Evolutionary conservation across 2,113 vertebrate species (phyloP).

Genomic region (Pterocles gutturalis): DNA sequence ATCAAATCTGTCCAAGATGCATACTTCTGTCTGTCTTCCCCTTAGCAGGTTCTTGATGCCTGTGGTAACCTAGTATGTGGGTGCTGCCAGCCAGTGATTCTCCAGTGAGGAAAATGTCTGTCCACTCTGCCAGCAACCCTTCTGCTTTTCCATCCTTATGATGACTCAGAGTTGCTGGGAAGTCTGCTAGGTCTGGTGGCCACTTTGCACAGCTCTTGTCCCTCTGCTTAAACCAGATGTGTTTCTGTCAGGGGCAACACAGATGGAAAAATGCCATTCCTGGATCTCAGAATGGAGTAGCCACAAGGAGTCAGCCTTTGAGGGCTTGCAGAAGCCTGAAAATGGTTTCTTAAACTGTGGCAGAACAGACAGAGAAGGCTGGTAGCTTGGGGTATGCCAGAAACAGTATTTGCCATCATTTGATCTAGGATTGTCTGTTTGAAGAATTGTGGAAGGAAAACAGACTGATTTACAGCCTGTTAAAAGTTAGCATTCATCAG

Average conservation of each 20-base stretch:
- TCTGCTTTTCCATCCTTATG: neutral
- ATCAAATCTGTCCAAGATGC: neutral
- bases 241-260: neutral
- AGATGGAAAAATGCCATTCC: neutral
- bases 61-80: neutral
- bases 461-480: slow-evolving; percentile 6
- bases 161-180: neutral
- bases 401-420: neutral
- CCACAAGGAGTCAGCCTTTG: neutral
- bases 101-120: neutral
- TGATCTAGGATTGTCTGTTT: neutral
- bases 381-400: neutral
- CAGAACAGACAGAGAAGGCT: neutral
- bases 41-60: neutral
- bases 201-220: neutral
- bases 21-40: neutral
- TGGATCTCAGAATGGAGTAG: neutral
- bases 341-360: neutral
- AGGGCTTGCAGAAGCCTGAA: neutral
- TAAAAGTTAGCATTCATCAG: slow-evolving; percentile 2
- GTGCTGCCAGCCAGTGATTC: neutral
- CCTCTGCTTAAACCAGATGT: neutral
- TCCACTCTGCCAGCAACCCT: neutral
- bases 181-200: neutral
- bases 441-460: slow-evolving; percentile 18